These are phyloP conservation scores for Epinephelus coioides DNA, from an alignment of 2,797 vertebrate genomes.

Conservation along the genomic window DNA sequence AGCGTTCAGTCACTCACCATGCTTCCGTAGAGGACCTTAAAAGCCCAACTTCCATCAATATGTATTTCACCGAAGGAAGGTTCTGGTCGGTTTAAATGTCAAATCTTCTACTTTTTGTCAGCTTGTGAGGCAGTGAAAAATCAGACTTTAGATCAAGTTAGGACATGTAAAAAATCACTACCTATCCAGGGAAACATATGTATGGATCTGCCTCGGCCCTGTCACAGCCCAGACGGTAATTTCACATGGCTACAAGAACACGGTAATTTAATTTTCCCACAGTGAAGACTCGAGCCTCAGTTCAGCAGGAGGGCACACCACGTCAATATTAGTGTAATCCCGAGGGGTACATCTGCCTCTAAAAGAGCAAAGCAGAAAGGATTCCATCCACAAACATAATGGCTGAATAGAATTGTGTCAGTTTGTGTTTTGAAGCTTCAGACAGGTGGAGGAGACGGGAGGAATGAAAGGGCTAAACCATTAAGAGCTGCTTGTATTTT, in stretches of 20 bases:
- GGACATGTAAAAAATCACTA: constrained; percentile 3
- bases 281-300: constrained; percentile 4
- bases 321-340: constrained; percentile 27
- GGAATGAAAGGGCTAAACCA: neutral
- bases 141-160: neutral
- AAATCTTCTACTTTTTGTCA: constrained; percentile 16
- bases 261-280: constrained; percentile 5
- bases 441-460: constrained; percentile 22
- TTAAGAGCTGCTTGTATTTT: constrained; percentile 2
- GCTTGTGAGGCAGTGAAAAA: neutral
- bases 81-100: constrained; percentile 30
- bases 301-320: constrained; percentile 6
- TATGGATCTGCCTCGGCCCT: neutral
- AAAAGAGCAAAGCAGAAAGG: constrained; percentile 15
- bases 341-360: neutral
- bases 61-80: constrained; percentile 27
- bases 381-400: constrained; percentile 25
- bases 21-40: constrained; percentile 5
- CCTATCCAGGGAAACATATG: neutral
- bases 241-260: neutral
- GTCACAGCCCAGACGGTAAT: neutral
- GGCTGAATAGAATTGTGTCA: constrained; percentile 2
- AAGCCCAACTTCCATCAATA: constrained; percentile 41
- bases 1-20: neutral
- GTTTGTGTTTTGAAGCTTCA: constrained; percentile 7